Percentiles rank a stretch among this genome's conserved stretches.
phyloP scores from a whole-genome alignment of 2,888 invertebrate species.

The Apodemia hepburni region DNA sequence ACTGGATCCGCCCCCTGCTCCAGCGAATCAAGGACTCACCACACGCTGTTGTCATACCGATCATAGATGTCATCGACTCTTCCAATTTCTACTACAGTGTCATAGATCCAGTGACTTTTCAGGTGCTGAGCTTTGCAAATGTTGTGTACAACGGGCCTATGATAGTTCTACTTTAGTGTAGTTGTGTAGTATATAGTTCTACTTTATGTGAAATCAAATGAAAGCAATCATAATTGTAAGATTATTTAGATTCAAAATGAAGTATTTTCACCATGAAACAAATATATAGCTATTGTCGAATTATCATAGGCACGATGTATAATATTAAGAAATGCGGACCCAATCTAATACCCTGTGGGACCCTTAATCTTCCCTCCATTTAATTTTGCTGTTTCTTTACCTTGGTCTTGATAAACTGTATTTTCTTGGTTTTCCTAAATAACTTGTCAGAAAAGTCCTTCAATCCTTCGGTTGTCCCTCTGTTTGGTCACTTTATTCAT shows the following conservation, averaged over 20 bases:
- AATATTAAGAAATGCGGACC: conserved; percentile 22
- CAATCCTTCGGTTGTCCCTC: not conserved
- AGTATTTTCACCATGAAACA: no score
- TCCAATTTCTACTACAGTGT: conserved; percentile 87
- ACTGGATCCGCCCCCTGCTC: conserved; percentile 95
- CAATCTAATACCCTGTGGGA: conserved; percentile 17
- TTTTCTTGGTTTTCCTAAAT: not conserved
- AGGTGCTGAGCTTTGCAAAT: conserved; percentile 44
- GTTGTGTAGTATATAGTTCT: no score
- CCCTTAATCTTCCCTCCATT: not conserved
- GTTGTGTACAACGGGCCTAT: not conserved
- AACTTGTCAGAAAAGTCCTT: not conserved
- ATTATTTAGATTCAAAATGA: no score
- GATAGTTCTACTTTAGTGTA: no score
- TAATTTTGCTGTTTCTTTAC: not conserved
- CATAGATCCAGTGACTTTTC: conserved; percentile 70
- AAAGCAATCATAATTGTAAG: no score
- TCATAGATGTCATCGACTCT: conserved; percentile 96
- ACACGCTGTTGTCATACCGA: conserved; percentile 92
- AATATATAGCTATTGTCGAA: not conserved
- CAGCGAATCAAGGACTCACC: conserved; percentile 90
- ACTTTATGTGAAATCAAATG: not conserved
- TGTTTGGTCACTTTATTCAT: not conserved
- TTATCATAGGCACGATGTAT: not conserved
- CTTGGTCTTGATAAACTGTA: not conserved